Evolutionary conservation across 2,113 vertebrate genomes (phyloP), one percentile per base, ranked within the genome.

Genomic region (Hemiscyllium ocellatum): DNA sequence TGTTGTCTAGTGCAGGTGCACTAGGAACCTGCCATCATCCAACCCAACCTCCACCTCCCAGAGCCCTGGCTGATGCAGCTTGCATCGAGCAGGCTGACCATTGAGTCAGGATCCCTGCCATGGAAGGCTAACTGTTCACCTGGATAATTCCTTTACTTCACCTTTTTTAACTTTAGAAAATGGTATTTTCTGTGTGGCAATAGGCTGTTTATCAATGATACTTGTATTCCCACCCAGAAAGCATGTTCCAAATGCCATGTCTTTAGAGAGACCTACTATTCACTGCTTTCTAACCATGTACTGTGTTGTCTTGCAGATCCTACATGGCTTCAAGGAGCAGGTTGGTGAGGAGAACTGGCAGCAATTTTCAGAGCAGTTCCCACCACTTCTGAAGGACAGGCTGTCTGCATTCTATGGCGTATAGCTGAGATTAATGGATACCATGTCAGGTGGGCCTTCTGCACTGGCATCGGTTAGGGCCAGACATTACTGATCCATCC

Each of bases 331-430:
- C 97, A 99, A 99, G 97, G 98, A 99, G 97, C 98, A 99, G 96
- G 98, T 99, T 0, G 98, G 98, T 19, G 98, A 98, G 97, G 98
- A 99, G 96, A 99, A 99, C 97, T 99, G 98, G 98, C 98, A 98
- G 96, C 98, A 99, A 97, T 99, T 99, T 96, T 99, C 98, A 0
- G 98, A 99, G 97, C 98, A 99, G 97, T 99, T 99, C 96, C 98
- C 98, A 1, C 98, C 98, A 2, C 97, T 98, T 97, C 98, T 99
- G 96, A 99, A 99, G 97, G 98, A 99, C 96, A 97, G 98, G 96
- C 98, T 99, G 97, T 98, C 98, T 95, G 98, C 98, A 76, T 99
- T 98, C 97, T 99, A 99, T 0, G 98, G 98, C 91, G 98, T 99
- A 97, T 99, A 99, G 98, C 97, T 95, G 94, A 96, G 96, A 96